Evolutionary conservation across 2,113 vertebrate species (phyloP), one percentile per base, ranked within the genome.

Genomic region (Jaculus jaculus): DNA sequence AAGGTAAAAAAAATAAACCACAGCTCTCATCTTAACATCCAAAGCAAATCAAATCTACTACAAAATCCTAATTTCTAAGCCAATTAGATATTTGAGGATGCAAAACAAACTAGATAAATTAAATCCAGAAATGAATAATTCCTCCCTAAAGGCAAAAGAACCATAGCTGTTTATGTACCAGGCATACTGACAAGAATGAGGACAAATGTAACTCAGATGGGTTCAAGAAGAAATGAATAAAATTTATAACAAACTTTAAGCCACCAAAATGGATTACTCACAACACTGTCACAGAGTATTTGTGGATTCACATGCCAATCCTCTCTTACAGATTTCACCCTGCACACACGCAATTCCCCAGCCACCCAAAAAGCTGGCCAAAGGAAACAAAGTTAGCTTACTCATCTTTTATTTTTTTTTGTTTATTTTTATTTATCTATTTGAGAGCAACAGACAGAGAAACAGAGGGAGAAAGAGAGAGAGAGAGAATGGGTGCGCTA

Each of bases 151-250:
- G 77, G 54, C 65, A 90, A 84, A 84, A 24, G 88, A 32, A 74
- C 32, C 61, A 85, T 69, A 93, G 47, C 75, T 88, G 63, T 47
- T 91, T 58, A 68, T 68, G 54, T 77, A 37, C 61, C 54, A 87
- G 30, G 65, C 85, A 79, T 20, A 42, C 39, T 51, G 82, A 89
- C 71, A 83, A 82, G 63, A 96, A 93, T 66, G 69, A 93, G 83
- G 63, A 85, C 84, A 91, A 91, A 82, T 24, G 23, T n/a, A 74
- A 30, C 54, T 85, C 69, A 83, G 58, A 74, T 78, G 71, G 71
- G 10, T 85, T 78, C 66, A 89, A 47, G 47, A 47, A 86, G 37
- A 37, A 91, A 68, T 94, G 20, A 75, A 42, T 24, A 90, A 51
- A 90, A 84, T 37, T 81, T 85, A 34, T 26, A 75, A 71, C 39